Base-by-base conservation (phyloP, 1,140 invertebrate species). In the Bombus sibiricus region DNA sequence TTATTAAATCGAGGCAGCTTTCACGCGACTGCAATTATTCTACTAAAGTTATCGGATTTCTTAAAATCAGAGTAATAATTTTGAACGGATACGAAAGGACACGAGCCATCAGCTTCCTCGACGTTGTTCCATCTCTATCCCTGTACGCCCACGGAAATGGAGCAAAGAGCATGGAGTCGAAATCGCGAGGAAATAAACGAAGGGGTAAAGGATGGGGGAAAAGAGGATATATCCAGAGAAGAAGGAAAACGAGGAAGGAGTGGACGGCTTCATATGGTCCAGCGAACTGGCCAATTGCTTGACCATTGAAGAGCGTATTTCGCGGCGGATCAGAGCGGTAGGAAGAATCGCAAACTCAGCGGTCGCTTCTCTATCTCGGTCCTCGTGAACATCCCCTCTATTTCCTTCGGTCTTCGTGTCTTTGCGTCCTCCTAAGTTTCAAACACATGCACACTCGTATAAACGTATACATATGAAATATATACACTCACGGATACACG, bases 281-380 rank as follows among this genome's bases (percentile, higher is more conserved):
- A 79, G 93, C 93, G 93, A 94, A 94, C 93, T 95, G 94, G 94
- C 94, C 94, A 95, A 94, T 94, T 93, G 93, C 91, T 92, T 88
- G 92, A 93, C 92, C 94, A 94, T 91, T 92, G 88, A 92, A 93
- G 93, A 91, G 80, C 89, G 90, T 91, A 89, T 91, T 79, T 93
- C 92, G 89, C 92, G 88, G 83, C 84, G 92, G 91, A 94, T 94
- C 90, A 89, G 83, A 76, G 85, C 83, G 92, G 89, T 92, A 92
- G 89, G 83, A 89, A 91, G 88, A 92, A 90, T 92, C 92, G 93
- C 92, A 81, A 57, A 90, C 87, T 91, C 87, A 92, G 90, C 92
- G 88, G 89, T 89, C 83, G 85, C 88, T 93, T 90, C 87, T 90
- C 88, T 93, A 81, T 90, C 74, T 88, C 91, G 88, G 86, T 93